phyloP scores from a whole-genome alignment of 2,888 invertebrate genomes.

The Acanthosoma haemorrhoidale region DNA sequence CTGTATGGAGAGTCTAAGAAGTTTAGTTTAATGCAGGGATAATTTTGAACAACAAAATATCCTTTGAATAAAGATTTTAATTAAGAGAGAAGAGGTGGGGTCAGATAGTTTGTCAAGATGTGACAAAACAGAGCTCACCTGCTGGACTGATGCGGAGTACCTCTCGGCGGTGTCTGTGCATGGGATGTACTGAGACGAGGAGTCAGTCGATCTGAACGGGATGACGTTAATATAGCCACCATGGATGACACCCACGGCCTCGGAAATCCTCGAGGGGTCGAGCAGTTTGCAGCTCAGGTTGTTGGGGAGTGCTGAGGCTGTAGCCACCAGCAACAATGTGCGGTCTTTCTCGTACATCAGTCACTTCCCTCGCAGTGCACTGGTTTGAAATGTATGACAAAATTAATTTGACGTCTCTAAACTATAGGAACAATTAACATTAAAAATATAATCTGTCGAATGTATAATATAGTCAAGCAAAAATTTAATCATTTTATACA shows the following conservation, averaged over 20 bases:
- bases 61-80: background rate
- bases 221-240: conserved; percentile 42
- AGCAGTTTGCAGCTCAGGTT: conserved; percentile 41
- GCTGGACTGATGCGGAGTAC: conserved; percentile 38
- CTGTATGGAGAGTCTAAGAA: background rate
- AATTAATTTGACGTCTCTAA: too few species aligned
- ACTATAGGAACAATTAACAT: too few species aligned
- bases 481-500: too few species aligned
- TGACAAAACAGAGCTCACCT: too few species aligned
- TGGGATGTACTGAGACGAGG: conserved; percentile 41
- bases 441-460: too few species aligned
- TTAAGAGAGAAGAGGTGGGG: too few species aligned
- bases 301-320: conserved; percentile 43
- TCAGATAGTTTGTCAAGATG: too few species aligned
- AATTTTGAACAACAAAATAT: background rate
- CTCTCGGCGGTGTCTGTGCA: conserved; percentile 37
- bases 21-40: background rate
- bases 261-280: conserved; percentile 34
- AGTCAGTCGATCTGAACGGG: conserved; percentile 37
- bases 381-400: too few species aligned
- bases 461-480: too few species aligned
- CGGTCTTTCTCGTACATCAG: conserved; percentile 42
- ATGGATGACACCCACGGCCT: conserved; percentile 42
- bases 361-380: too few species aligned
- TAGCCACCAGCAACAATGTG: conserved; percentile 40